These are phyloP conservation scores for Furnarius figulus DNA, from an alignment of 2,113 vertebrate species.

Conservation along the genomic window DNA sequence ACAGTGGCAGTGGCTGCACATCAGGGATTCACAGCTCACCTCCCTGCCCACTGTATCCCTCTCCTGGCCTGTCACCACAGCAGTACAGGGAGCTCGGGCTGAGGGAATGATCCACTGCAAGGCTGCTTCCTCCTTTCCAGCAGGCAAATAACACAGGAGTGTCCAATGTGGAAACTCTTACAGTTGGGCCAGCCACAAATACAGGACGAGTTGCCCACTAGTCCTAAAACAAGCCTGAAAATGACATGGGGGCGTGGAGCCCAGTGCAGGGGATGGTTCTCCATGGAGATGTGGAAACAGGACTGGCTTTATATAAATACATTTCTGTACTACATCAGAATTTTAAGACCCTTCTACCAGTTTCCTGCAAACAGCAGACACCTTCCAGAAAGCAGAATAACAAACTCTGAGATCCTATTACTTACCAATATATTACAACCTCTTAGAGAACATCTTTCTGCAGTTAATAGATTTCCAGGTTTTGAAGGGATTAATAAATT, in stretches of 20 bases:
- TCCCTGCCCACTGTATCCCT: neutral
- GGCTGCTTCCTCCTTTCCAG: neutral
- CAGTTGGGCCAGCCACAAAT: neutral
- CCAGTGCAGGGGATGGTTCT: rapidly evolving
- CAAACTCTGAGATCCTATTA: neutral
- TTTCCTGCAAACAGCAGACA: neutral
- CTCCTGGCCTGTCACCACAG: neutral
- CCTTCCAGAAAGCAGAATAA: neutral
- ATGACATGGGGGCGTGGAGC: rapidly evolving
- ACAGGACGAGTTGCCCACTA: rapidly evolving
- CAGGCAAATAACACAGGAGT: neutral
- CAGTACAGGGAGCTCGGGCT: rapidly evolving
- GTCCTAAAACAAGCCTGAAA: too few species aligned
- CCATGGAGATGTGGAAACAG: neutral
- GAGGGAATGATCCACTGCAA: neutral
- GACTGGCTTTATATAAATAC: neutral
- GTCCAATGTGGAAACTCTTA: rapidly evolving
- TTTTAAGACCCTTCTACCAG: neutral
- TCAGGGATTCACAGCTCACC: neutral
- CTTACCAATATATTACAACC: neutral
- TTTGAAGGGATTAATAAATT: neutral
- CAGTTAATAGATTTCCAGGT: neutral
- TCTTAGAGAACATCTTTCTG: neutral
- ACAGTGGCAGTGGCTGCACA: neutral
- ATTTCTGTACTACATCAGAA: neutral